These are phyloP conservation scores for Ypsolopha scabrella DNA, from an alignment of 2,888 invertebrate genomes.

Conservation along the genomic window DNA sequence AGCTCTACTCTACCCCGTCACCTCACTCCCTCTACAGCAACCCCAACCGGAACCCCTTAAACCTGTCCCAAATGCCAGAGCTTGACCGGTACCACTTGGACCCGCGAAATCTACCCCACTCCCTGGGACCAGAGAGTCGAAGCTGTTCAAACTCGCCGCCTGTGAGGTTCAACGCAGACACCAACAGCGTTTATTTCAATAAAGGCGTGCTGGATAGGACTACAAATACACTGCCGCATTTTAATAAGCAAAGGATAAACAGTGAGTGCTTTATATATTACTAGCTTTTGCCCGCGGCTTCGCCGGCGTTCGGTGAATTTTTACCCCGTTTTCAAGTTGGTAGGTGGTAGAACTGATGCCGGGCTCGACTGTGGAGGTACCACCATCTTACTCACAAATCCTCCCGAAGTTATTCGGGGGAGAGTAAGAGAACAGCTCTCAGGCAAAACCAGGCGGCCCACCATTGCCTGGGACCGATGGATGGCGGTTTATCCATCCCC, in stretches of 20 bases:
- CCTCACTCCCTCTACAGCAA: slow-evolving; percentile 47
- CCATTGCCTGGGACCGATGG: too few relatives aligned
- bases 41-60: slow-evolving; percentile 41
- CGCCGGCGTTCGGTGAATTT: too few relatives aligned
- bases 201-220: slow-evolving; percentile 36
- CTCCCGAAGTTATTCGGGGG: too few relatives aligned
- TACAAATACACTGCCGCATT: slow-evolving; percentile 42
- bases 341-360: too few relatives aligned
- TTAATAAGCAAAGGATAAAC: slow-evolving; percentile 33
- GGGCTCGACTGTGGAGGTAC: too few relatives aligned
- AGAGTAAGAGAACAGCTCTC: too few relatives aligned
- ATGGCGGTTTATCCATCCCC: too few relatives aligned
- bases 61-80: slow-evolving; percentile 36
- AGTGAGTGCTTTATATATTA: slow-evolving; percentile 32
- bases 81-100: slow-evolving; percentile 28
- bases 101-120: neutral
- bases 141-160: slow-evolving; percentile 52
- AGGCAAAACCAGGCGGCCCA: too few relatives aligned
- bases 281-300: too few relatives aligned
- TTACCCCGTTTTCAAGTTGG: too few relatives aligned
- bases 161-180: slow-evolving; percentile 48
- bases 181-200: slow-evolving; percentile 40
- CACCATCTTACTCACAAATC: too few relatives aligned
- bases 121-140: slow-evolving; percentile 24
- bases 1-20: slow-evolving; percentile 42